Evolutionary conservation across 2,888 invertebrate species (phyloP), one percentile per base, ranked within the genome.

Genomic region (Cetonia aurata): DNA sequence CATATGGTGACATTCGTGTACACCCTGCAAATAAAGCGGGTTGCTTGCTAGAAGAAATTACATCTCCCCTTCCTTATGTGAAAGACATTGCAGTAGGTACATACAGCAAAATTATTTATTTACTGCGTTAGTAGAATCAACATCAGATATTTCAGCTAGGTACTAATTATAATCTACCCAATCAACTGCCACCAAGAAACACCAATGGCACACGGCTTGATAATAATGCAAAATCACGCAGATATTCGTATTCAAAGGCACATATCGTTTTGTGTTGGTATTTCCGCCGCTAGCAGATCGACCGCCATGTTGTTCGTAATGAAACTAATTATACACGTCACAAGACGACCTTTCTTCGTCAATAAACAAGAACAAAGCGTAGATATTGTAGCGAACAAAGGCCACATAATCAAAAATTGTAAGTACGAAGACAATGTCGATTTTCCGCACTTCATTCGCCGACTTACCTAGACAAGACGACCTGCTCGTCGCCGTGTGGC

Each of bases 241-340:
- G 62, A 10, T 46, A 62, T 62, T 33, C 44, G 13, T 37, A 50
- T 31, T 9, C 19, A 33, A 44, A 31, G 13, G 37, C 33, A 50
- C 8, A 25, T n/a, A 31, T 60, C 31, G 50, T 62, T 62, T 57
- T 62, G 48, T 62, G 62, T 62, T 62, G 75, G 75, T 71, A 75
- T 73, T 76, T 76, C 75, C 75, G 73, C 73, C 41, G 69, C 48
- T 15, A 67, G 56, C 48, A 57, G 71, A 44, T 55, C 44, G 71
- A 67, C 62, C 75, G 75, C 75, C 75, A 75, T 75, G 71, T 74
- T 75, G 74, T 70, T 70, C 73, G 70, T 76, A 76, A 75, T 75
- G 74, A 74, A 74, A 70, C 67, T 75, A 76, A 75, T 75, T 75
- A 73, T 70, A 48, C 71, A 72, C 76, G 76, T 76, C 76, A 75